Conservation (phyloP, 2,797 vertebrate genomes). For the Gallirallus australis region DNA sequence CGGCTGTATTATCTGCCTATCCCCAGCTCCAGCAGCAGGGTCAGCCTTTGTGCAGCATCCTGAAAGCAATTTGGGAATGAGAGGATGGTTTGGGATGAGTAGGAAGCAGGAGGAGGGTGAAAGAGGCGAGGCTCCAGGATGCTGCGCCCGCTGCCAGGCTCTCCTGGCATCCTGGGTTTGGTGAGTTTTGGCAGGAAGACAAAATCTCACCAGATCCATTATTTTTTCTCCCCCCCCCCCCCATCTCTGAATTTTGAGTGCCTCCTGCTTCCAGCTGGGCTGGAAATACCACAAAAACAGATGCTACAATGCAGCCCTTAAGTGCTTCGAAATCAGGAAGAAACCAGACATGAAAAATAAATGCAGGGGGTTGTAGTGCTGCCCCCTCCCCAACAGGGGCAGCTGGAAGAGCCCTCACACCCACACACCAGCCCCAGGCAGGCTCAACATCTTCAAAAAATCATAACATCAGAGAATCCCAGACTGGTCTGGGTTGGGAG, state of each 20-base stretch:
- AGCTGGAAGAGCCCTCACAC: not conserved
- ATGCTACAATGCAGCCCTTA: conserved; percentile 38
- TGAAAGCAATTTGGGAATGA: not conserved
- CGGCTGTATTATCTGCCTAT: not conserved
- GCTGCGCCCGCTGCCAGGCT: not conserved
- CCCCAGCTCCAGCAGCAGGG: not conserved
- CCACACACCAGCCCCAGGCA: not conserved
- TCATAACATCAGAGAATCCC: too few relatives aligned
- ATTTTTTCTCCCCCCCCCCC: not conserved
- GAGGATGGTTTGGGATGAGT: not conserved
- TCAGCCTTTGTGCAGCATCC: not conserved
- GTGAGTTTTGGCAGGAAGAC: conserved; percentile 13
- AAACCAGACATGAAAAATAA: conserved; percentile 28
- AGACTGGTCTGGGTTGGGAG: too few relatives aligned
- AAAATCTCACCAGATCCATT: conserved; percentile 12
- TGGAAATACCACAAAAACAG: conserved; percentile 58
- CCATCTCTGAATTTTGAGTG: not conserved
- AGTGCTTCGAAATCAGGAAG: not conserved
- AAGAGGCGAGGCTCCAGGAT: not conserved
- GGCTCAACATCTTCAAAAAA: not conserved
- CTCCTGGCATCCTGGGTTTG: not conserved
- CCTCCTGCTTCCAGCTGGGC: conserved; percentile 64
- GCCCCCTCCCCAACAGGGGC: not conserved
- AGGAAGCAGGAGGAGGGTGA: not conserved
- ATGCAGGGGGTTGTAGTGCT: not conserved